Percentiles rank a stretch among this genome's conserved stretches.
These are phyloP conservation scores for Drosophila busckii DNA, from an alignment of 1,140 invertebrate genomes.

Conservation along the genomic window DNA sequence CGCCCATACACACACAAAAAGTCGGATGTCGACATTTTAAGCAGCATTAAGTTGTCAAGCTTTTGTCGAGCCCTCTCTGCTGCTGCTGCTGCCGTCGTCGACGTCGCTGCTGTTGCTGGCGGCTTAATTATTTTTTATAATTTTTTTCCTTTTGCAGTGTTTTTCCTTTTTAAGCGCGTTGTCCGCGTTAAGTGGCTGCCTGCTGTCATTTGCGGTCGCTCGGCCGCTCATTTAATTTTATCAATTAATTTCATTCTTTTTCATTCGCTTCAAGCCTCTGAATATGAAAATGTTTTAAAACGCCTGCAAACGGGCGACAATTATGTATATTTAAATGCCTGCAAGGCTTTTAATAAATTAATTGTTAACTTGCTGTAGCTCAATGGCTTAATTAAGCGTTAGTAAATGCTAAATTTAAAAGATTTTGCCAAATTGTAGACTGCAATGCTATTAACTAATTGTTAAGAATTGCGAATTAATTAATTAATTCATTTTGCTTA, in stretches of 20 bases:
- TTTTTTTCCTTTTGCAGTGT: no score
- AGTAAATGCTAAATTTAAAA: no score
- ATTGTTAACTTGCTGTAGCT: no score
- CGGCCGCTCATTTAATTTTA: slow-evolving; percentile 51
- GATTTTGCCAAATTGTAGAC: no score
- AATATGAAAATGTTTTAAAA: slow-evolving; percentile 25
- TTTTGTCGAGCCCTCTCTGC: slow-evolving; percentile 35
- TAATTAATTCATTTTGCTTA: no score
- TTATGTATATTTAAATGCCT: no score
- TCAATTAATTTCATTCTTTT: slow-evolving; percentile 48
- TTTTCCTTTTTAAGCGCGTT: slow-evolving; percentile 25
- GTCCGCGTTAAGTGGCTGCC: slow-evolving; percentile 27
- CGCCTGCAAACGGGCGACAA: neutral
- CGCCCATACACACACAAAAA: slow-evolving; percentile 36
- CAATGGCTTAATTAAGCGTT: no score
- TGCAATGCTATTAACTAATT: no score
- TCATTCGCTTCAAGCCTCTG: slow-evolving; percentile 3
- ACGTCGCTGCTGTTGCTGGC: slow-evolving; percentile 40
- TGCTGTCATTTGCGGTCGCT: slow-evolving; percentile 13
- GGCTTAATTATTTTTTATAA: slow-evolving; percentile 65
- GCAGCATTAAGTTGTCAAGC: slow-evolving; percentile 64
- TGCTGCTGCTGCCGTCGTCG: slow-evolving; percentile 5
- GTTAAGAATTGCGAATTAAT: no score
- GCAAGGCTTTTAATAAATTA: no score
- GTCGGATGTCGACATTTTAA: slow-evolving; percentile 32